A percentile compares a stretch with the other conserved stretches of the same genome.
Evolutionary conservation across 2,888 invertebrate genomes (phyloP).

Genomic region (Drosophila macrospina): DNA sequence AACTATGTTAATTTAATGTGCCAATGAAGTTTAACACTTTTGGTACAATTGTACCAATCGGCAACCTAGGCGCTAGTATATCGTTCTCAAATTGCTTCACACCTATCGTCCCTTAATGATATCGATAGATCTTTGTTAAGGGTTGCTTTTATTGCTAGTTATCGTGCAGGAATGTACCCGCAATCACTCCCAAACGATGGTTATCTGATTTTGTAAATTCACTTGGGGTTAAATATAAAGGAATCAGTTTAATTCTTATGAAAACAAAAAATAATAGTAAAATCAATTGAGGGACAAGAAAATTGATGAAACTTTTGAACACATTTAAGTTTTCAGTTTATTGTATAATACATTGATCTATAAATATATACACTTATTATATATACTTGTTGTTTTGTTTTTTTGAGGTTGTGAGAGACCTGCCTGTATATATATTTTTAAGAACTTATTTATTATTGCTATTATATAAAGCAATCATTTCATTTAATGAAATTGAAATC

Average conservation of each 20-base stretch:
- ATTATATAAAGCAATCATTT: constrained; percentile 56
- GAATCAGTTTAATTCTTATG: background rate
- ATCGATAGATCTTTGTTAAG: background rate
- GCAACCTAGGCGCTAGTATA: too few species aligned
- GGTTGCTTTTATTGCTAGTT: background rate
- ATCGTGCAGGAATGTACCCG: background rate
- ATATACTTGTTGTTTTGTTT: constrained; percentile 34
- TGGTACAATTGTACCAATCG: too few species aligned
- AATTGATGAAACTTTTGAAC: constrained; percentile 29
- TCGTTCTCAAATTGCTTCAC: background rate
- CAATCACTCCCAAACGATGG: too few species aligned
- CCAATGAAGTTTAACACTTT: too few species aligned
- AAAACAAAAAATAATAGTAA: background rate
- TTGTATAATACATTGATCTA: constrained; percentile 73
- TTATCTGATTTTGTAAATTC: too few species aligned
- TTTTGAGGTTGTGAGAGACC: constrained; percentile 44
- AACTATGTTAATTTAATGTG: too few species aligned
- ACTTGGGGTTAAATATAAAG: background rate
- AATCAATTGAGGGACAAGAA: background rate
- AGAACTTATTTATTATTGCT: constrained; percentile 48
- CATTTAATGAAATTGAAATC: constrained; percentile 65
- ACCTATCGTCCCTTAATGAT: background rate
- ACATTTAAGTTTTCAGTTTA: constrained; percentile 59
- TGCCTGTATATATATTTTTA: constrained; percentile 33
- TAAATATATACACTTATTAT: constrained; percentile 67